These are phyloP conservation scores for Ceyx melanurus DNA, from an alignment of 2,113 vertebrate species.

Conservation along the genomic window DNA sequence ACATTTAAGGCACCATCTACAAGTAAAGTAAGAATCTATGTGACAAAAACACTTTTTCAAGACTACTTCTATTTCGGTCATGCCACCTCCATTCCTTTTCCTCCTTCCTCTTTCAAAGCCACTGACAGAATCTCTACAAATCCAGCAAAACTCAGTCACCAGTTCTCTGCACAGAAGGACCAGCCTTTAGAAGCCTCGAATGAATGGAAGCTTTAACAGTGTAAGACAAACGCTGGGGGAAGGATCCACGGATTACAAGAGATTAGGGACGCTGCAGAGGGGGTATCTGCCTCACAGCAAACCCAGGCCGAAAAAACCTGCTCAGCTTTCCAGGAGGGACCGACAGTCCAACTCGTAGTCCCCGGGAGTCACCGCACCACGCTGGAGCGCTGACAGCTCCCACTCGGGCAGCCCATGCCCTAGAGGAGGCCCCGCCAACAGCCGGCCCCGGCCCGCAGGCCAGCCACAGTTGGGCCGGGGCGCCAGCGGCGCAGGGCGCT, in stretches of 20 bases:
- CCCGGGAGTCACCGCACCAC: background rate
- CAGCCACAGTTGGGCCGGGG: no score
- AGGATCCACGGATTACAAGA: background rate
- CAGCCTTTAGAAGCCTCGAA: background rate
- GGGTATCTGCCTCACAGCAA: background rate
- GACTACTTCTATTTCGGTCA: background rate
- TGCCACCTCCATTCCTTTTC: background rate
- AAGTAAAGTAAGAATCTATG: background rate
- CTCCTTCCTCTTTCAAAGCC: background rate
- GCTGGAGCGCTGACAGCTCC: no score
- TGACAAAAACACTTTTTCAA: background rate
- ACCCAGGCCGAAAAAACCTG: background rate
- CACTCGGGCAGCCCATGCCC: background rate
- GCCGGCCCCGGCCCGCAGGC: background rate
- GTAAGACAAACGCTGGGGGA: background rate
- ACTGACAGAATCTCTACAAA: background rate
- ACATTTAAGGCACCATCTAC: background rate
- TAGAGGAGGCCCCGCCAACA: background rate
- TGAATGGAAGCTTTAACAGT: background rate
- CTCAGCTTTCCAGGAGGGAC: background rate
- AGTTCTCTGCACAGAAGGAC: rapidly evolving
- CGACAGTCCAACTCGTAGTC: background rate
- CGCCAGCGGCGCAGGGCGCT: background rate
- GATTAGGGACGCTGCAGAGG: background rate
- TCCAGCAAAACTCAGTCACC: background rate